Conservation (phyloP, 2,113 vertebrate species). For the Bos javanicus region DNA sequence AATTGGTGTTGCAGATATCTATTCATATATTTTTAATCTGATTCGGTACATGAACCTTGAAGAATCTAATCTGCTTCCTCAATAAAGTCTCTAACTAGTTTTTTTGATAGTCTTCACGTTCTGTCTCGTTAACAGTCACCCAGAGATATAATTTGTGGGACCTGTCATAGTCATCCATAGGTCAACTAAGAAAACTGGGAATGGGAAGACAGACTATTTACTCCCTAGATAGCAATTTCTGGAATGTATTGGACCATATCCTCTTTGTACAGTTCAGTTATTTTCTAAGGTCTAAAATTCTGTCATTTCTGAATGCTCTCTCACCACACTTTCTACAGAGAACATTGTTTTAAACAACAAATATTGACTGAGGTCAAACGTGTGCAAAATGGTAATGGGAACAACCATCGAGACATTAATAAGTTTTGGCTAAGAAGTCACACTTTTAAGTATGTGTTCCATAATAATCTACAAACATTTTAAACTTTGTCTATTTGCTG, state of each 20-base stretch:
- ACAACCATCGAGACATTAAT: neutral
- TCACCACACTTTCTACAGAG: neutral
- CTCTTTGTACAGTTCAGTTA: neutral
- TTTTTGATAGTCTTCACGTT: neutral
- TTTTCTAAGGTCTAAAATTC: neutral
- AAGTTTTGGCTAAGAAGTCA: neutral
- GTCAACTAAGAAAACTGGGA: neutral
- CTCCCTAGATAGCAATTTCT: neutral
- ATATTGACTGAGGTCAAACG: neutral
- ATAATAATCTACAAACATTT: neutral
- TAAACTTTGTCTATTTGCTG: neutral
- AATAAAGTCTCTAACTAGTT: neutral
- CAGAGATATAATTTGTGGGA: neutral
- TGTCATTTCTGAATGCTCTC: neutral
- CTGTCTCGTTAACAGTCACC: neutral
- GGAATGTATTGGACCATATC: neutral
- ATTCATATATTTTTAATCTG: neutral
- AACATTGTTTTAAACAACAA: neutral
- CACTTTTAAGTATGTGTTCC: neutral
- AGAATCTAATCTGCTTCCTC: neutral
- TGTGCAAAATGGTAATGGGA: neutral
- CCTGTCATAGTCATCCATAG: neutral
- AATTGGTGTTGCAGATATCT: neutral
- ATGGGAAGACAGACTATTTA: neutral
- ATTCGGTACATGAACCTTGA: neutral